Conservation (phyloP, 35 echinoderm and acorn worm species). For the Eucidaris tribuloides region DNA sequence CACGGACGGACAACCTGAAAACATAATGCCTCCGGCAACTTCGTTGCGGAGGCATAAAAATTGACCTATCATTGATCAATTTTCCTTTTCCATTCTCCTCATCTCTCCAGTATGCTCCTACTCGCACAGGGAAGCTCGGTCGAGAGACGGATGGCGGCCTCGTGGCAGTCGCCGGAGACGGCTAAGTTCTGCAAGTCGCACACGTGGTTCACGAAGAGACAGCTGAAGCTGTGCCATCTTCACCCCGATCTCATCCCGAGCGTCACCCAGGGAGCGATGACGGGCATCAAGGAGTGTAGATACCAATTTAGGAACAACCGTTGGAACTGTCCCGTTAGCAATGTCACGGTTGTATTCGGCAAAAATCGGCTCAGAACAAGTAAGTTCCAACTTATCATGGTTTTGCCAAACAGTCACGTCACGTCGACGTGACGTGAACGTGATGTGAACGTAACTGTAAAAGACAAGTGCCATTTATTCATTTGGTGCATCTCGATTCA, state of each 20-base stretch:
- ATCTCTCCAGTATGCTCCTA: too few relatives aligned
- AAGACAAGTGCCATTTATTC: too few relatives aligned
- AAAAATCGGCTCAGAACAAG: slow-evolving; percentile 43
- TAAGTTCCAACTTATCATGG: too few relatives aligned
- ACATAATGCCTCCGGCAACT: too few relatives aligned
- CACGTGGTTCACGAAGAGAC: slow-evolving; percentile 60
- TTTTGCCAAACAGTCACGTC: too few relatives aligned
- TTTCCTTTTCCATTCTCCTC: too few relatives aligned
- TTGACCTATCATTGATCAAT: too few relatives aligned
- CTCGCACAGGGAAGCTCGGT: not conserved
- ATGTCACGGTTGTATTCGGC: slow-evolving; percentile 66
- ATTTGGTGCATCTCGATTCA: too few relatives aligned
- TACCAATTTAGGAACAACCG: slow-evolving; percentile 56
- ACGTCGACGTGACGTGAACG: too few relatives aligned
- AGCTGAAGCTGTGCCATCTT: slow-evolving; percentile 52
- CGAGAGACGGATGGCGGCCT: slow-evolving; percentile 2
- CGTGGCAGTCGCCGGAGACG: slow-evolving; percentile 53
- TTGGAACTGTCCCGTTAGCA: slow-evolving; percentile 79
- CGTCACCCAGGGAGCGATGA: slow-evolving; percentile 40
- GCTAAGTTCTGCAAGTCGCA: slow-evolving; percentile 51
- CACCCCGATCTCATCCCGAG: slow-evolving; percentile 60
- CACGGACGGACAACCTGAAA: too few relatives aligned
- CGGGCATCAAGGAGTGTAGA: slow-evolving; percentile 55
- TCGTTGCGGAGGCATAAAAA: too few relatives aligned
- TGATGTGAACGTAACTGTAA: too few relatives aligned